phyloP scores from a whole-genome alignment of 2,888 invertebrate species.

The Diadegma fenestrale region DNA sequence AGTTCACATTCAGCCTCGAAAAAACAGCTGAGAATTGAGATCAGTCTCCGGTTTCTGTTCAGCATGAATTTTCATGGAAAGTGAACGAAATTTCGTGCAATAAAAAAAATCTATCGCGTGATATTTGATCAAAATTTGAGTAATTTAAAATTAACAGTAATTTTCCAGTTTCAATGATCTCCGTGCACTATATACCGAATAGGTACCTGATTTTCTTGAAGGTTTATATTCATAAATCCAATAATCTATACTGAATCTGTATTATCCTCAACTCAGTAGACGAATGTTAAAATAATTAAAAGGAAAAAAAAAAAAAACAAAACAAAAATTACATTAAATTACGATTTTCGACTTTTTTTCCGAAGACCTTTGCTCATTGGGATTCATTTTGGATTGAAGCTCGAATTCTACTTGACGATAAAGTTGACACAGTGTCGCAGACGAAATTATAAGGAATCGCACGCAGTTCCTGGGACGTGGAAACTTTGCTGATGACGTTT shows the following conservation, averaged over 20 bases:
- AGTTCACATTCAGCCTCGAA: too few species aligned
- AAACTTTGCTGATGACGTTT: not conserved
- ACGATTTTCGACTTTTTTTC: constrained; percentile 27
- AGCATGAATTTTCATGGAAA: not conserved
- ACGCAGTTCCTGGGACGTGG: not conserved
- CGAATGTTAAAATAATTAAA: constrained; percentile 53
- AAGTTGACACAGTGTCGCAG: too few species aligned
- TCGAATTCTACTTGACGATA: not conserved
- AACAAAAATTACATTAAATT: constrained; percentile 53
- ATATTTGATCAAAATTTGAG: not conserved
- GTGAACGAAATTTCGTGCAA: not conserved
- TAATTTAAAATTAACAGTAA: too few species aligned
- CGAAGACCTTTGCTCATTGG: too few species aligned
- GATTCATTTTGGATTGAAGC: not conserved
- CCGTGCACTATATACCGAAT: constrained; percentile 52
- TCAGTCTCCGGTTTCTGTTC: too few species aligned
- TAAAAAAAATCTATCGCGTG: not conserved
- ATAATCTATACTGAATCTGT: constrained; percentile 54
- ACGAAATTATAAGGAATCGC: not conserved
- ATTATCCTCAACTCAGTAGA: constrained; percentile 62
- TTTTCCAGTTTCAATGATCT: not conserved
- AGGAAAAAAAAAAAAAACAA: constrained; percentile 21
- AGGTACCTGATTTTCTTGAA: constrained; percentile 68
- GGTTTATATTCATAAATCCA: constrained; percentile 62
- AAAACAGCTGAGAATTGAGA: too few species aligned